Percentiles rank a stretch among this genome's conserved stretches.
Conservation (phyloP, 2,797 vertebrate species). For the Iguana delicatissima region DNA sequence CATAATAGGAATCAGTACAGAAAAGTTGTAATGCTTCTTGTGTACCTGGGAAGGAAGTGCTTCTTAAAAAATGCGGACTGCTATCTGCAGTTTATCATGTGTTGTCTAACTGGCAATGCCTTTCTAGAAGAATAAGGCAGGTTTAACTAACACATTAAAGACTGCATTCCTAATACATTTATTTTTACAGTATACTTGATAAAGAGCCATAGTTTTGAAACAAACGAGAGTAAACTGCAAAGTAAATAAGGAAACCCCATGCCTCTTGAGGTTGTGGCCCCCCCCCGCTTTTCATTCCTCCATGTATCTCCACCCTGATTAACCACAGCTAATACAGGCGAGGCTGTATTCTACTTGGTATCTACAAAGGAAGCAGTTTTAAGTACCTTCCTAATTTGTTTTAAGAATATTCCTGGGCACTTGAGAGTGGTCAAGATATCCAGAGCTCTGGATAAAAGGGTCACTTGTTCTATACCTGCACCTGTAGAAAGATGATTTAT, state of each 20-base stretch:
- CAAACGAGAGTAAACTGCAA: background rate
- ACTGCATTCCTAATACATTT: background rate
- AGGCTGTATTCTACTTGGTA: background rate
- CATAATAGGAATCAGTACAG: background rate
- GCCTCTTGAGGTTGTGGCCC: background rate
- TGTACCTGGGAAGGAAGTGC: background rate
- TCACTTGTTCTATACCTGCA: background rate
- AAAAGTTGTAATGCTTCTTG: background rate
- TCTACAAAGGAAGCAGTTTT: background rate
- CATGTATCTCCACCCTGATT: background rate
- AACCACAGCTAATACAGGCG: background rate
- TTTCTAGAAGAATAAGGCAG: background rate
- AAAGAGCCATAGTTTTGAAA: background rate
- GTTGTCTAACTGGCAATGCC: background rate
- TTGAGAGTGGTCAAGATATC: too few species aligned
- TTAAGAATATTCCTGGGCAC: background rate
- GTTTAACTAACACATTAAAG: background rate
- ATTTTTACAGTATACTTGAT: background rate
- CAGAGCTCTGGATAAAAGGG: background rate
- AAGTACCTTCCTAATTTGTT: background rate
- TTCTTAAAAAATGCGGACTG: background rate
- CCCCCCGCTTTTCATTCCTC: background rate
- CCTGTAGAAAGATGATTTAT: background rate
- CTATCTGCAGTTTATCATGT: background rate
- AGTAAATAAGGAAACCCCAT: background rate